Evolutionary conservation across 2,797 vertebrate genomes (phyloP).

Genomic region (Muscicapa striata): DNA sequence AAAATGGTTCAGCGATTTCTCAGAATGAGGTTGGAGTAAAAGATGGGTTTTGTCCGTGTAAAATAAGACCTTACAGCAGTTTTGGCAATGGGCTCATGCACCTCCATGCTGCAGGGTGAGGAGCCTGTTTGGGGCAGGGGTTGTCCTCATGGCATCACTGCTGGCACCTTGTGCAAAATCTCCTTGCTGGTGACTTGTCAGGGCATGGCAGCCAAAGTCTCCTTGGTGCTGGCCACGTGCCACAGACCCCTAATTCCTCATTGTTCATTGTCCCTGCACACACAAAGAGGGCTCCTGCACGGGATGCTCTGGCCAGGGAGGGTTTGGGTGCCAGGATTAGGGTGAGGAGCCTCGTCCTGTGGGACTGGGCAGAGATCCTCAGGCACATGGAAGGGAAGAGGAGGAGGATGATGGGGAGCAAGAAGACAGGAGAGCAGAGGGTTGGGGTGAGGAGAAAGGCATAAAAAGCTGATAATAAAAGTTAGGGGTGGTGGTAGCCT

Average conservation of each 20-base stretch:
- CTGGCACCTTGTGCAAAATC: neutral
- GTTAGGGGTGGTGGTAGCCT: neutral
- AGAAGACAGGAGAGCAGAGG: neutral
- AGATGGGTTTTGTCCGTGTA: slow-evolving; percentile 35
- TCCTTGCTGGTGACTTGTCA: neutral
- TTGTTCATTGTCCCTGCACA: slow-evolving; percentile 49
- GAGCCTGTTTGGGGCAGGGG: neutral
- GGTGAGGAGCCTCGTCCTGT: neutral
- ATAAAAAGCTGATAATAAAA: neutral
- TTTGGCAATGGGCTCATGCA: neutral
- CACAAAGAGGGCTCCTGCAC: neutral
- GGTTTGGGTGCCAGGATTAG: rapidly evolving
- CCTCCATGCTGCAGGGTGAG: neutral
- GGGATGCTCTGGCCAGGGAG: neutral
- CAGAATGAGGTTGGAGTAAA: slow-evolving; percentile 60
- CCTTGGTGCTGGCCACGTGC: slow-evolving; percentile 6
- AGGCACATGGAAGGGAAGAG: rapidly evolving
- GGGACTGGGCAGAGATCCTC: rapidly evolving
- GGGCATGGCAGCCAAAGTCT: slow-evolving; percentile 22
- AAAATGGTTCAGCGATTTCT: slow-evolving; percentile 62
- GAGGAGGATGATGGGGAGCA: neutral
- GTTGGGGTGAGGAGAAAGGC: neutral
- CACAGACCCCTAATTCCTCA: slow-evolving; percentile 24
- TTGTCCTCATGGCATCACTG: rapidly evolving
- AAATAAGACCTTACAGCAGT: slow-evolving; percentile 22